These are phyloP conservation scores for Thalpophila matura DNA, from an alignment of 2,888 invertebrate genomes.

Conservation along the genomic window DNA sequence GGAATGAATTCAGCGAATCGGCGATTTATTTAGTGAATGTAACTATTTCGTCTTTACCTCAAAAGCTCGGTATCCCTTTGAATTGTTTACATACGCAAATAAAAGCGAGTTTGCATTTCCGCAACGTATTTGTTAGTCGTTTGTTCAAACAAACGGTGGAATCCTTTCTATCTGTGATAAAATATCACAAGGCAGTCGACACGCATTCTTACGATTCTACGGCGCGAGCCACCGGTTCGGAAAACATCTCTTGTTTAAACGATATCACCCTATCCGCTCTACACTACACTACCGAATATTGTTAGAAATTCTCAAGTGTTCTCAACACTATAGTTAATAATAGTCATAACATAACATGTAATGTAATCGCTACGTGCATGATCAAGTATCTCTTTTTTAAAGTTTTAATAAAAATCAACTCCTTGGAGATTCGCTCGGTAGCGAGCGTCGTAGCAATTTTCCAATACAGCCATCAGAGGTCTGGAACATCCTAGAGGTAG, in stretches of 20 bases:
- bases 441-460: constrained; percentile 81
- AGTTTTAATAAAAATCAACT: constrained; percentile 86
- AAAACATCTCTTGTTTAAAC: constrained; percentile 81
- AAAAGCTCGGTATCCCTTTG: constrained; percentile 81
- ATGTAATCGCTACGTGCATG: constrained; percentile 66
- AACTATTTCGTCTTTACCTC: constrained; percentile 75
- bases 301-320: constrained; percentile 42
- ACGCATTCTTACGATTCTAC: constrained; percentile 82
- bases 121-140: constrained; percentile 81
- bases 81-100: constrained; percentile 79
- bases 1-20: constrained; percentile 48
- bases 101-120: constrained; percentile 86
- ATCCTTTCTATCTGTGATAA: constrained; percentile 83
- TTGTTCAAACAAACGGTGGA: constrained; percentile 84
- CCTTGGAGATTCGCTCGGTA: constrained; percentile 73
- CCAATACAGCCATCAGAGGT: constrained; percentile 86
- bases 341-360: constrained; percentile 64
- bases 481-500: constrained; percentile 82
- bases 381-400: constrained; percentile 72
- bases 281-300: constrained; percentile 46
- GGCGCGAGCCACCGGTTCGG: constrained; percentile 77
- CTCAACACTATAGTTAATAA: constrained; percentile 65
- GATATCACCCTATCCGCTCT: constrained; percentile 41
- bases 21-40: constrained; percentile 58
- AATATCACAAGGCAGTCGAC: constrained; percentile 82